Evolutionary conservation across 2,888 invertebrate genomes (phyloP), one percentile per base, ranked within the genome.

Genomic region (Aromia moschata): DNA sequence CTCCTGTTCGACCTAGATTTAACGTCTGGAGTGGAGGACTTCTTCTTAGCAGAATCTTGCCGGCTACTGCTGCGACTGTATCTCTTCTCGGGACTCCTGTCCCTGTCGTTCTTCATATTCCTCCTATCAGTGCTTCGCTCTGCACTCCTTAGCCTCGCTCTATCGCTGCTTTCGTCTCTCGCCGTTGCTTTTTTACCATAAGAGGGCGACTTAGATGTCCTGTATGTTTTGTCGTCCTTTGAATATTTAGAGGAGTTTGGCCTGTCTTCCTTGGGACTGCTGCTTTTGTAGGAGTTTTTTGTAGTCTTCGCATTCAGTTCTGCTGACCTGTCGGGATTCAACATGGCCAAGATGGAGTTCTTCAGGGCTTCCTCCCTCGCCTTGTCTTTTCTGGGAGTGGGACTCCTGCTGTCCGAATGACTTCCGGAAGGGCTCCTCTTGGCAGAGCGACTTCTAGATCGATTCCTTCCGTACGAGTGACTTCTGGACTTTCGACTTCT

Each of bases 51-150:
- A 38, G 36, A 41, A 56, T 62, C 45, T 44, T 53, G 55, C 14
- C 36, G 36, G 15, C 12, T 47, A 17, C 11, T 47, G 36, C 36
- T 18, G 43, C 16, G 40, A 60, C 56, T 55, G 43, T 31, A 16
- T 10, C 49, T 43, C 40, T 36, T 52, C 38, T 58, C 56, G n/a
- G 20, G 17, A 20, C 53, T 67, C 33, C 45, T 46, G 31, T 60
- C 65, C 14, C 58, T 40, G 56, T 9, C 30, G 72, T 60, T 60
- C 75, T 66, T 1, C 9, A 73, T 75, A 15, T 72, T 73, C 9
- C 58, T 40, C 11, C 75, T 69, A 47, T 74, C 73, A 1, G 72
- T 69, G 25, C 30, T 49, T n/a, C 17, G 36, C 1, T 63, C 57
- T 25, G 36, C 37, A 14, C 16, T 40, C n/a, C 18, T 40, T 15